Evolutionary conservation across 2,888 invertebrate genomes (phyloP), one percentile per base, ranked within the genome.

Genomic region (Hirtodrosophila trivittata): DNA sequence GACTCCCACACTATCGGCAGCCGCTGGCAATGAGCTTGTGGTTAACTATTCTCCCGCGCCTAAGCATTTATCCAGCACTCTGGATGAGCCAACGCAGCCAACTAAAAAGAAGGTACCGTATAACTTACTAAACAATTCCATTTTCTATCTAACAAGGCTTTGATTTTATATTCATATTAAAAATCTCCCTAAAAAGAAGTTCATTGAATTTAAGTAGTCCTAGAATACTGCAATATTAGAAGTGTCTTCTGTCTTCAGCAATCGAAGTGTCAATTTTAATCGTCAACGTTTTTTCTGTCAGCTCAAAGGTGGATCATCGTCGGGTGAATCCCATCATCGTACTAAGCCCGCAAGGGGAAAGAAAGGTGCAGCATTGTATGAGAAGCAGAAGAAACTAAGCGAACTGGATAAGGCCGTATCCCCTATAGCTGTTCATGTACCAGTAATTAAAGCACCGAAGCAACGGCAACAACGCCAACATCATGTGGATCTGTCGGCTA

Each of bases 341-440:
- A 73, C 60, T 65, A 80, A 80, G 56, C 18, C 64, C 7, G 59
- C 39, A 35, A 80, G 86, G 39, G 86, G 81, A 26, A 86, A 80
- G 26, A 84, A 80, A 49, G 8, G 0, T 67, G 49, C 54, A 13
- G 54, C 70, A 0, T 21, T 51, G 1, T 78, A 83, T 45, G 77
- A 75, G 25, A 71, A 69, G 10, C 80, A 74, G 10, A 54, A 54
- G 12, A 62, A 81, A 28, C 50, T 81, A 0, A 86, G 66, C 35
- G 81, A 88, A 55, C 60, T 88, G 18, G 84, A 89, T 62, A 85
- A 88, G 69, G 88, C 88, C 1, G 88, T 88, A 1, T 88, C 86
- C n/a, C 89, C 88, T 3, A 88, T 88, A 2, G 88, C 89, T 0
- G 76, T 69, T n/a, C 67, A 63, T 13, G 60, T 50, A n/a, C 65